Evolutionary conservation across 1,140 invertebrate species (phyloP), one percentile per base, ranked within the genome.

Genomic region (Drosophila aff.): DNA sequence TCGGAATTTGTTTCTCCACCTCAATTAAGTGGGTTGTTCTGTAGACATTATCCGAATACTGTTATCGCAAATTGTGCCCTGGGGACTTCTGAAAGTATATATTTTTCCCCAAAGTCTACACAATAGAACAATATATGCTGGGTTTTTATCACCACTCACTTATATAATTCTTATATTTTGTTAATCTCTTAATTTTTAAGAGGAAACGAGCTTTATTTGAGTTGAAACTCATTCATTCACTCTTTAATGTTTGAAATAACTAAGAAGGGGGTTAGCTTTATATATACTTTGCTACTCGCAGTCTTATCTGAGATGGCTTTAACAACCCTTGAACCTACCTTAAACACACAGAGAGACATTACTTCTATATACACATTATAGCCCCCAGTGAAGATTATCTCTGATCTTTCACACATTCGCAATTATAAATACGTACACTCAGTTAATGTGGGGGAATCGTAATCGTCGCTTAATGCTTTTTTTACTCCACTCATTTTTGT

Each of bases 331-430:
- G 44, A 66, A 44, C 66, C 60, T 40, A 28, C 16, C 44, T 52
- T 62, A 33, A 41, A 1, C 41, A 47, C 41, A 58, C 33, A 26
- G 36, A 40, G 36, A 40, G 43, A 28, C 53, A 41, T 23, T 49
- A 47, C 21, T 40, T 58, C 15, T 52, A 41, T 26, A 40, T 36
- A 46, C 26, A 28, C 18, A 41, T 16, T 71, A 43, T 59, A 47
- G 21, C 23, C 43, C 50, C 46, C 23, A 40, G 53, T 57, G 53
- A 28, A 31, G 36, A 61, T 73, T 73, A 74, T 74, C 71, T 73
- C 71, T 52, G 68, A 74, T 73, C 68, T 74, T 74, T 60, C 68
- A 43, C 55, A 73, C 71, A 52, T 33, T 61, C 16, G 38, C 44
- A 73, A 61, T 72, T 72, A 50, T 46, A 44, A 50, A 23, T 46